Conservation (phyloP, 1,140 invertebrate genomes). For the Monomorium pharaonis region DNA sequence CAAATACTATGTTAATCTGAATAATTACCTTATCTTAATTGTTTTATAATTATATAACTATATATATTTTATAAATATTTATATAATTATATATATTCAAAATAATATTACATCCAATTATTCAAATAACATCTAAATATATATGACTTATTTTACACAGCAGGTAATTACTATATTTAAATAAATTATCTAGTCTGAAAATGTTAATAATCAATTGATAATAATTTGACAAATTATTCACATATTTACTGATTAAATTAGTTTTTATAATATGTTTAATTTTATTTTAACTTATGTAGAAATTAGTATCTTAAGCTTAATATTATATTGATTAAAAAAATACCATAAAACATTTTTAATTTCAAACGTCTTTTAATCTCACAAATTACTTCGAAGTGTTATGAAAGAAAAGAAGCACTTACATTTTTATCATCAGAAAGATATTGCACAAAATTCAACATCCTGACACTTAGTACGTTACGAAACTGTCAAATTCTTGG, state of each 20-base stretch:
- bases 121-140: not conserved
- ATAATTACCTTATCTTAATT: not conserved
- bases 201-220: not conserved
- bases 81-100: not conserved
- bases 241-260: not conserved
- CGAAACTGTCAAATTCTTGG: slow-evolving; percentile 11
- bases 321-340: not conserved
- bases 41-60: not conserved
- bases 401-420: not conserved
- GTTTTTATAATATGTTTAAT: not conserved
- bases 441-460: not conserved
- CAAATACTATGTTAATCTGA: not conserved
- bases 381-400: not conserved
- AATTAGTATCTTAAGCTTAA: not conserved
- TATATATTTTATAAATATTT: not conserved
- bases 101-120: not conserved
- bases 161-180: not conserved
- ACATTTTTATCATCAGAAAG: not conserved
- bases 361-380: not conserved
- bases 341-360: not conserved
- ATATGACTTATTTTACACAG: not conserved
- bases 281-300: not conserved
- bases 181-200: not conserved
- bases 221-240: not conserved
- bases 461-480: not conserved